phyloP scores from a whole-genome alignment of 2,888 invertebrate genomes.

The Chorisops tibialis region DNA sequence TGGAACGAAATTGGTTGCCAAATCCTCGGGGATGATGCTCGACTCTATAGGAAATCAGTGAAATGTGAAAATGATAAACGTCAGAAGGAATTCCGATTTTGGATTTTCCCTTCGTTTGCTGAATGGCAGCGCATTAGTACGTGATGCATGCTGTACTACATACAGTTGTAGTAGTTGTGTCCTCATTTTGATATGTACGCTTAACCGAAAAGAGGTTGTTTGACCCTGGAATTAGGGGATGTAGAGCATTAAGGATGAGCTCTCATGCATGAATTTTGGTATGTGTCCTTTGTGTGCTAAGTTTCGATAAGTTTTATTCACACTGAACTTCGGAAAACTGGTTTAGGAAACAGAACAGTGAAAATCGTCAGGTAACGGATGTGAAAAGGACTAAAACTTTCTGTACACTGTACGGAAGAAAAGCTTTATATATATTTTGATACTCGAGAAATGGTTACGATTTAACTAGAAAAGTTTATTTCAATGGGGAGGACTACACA shows the following conservation, averaged over 20 bases:
- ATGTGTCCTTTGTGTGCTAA: background rate
- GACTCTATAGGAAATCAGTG: conserved; percentile 12
- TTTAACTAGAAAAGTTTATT: no score
- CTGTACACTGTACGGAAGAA: no score
- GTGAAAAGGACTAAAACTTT: no score
- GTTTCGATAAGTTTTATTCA: no score
- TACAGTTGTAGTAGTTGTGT: background rate
- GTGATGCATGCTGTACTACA: no score
- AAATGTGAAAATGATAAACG: conserved; percentile 23
- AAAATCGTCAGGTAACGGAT: no score
- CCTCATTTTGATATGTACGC: conserved; percentile 4
- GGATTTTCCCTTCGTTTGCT: background rate
- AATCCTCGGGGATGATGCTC: background rate
- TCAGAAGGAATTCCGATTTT: conserved; percentile 8
- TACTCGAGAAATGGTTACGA: no score
- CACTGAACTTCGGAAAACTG: no score
- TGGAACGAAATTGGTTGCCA: background rate
- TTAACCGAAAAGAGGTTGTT: conserved; percentile 12
- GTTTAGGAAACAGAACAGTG: no score
- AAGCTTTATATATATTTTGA: no score
- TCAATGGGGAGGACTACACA: no score
- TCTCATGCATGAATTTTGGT: background rate
- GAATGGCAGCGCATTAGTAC: no score
- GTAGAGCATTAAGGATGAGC: background rate
- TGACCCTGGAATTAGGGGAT: background rate